A percentile compares a stretch with the other conserved stretches of the same genome.
Conservation (phyloP, 2,888 invertebrate genomes). For the Metopia argyrocephala region DNA sequence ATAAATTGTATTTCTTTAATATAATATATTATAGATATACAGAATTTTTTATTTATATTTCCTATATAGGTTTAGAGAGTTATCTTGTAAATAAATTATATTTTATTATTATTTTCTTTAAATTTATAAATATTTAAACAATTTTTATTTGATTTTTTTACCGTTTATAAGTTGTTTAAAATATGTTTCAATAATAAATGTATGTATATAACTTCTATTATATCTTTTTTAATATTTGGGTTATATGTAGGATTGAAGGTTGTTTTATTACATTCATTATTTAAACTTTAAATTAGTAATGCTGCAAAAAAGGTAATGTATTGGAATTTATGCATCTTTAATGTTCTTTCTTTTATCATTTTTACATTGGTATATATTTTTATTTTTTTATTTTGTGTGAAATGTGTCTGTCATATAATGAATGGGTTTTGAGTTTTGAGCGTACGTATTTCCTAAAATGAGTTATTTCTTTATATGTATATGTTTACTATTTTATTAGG, state of each 20-base stretch:
- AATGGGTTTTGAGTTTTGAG: constrained; percentile 38
- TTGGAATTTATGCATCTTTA: constrained; percentile 8
- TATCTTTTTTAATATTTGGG: neutral
- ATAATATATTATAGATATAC: constrained; percentile 3
- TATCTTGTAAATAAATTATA: constrained; percentile 46
- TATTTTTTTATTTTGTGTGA: constrained; percentile 28
- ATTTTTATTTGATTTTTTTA: constrained; percentile 42
- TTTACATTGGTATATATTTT: constrained; percentile 47
- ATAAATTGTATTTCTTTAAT: too few species aligned
- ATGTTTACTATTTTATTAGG: neutral
- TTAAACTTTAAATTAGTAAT: constrained; percentile 24
- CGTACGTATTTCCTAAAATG: constrained; percentile 21
- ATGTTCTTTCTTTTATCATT: constrained; percentile 29
- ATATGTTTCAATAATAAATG: constrained; percentile 46
- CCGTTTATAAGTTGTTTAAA: constrained; percentile 47
- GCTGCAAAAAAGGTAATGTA: neutral
- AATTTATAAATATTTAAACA: constrained; percentile 57
- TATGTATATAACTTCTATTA: constrained; percentile 22
- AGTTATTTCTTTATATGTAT: constrained; percentile 20
- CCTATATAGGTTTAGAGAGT: constrained; percentile 24
- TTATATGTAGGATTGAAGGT: neutral
- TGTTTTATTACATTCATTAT: constrained; percentile 11
- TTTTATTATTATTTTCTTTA: constrained; percentile 28
- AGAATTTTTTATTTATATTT: constrained; percentile 23
- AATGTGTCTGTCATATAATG: constrained; percentile 36